phyloP scores from a whole-genome alignment of 2,113 vertebrate genomes.

The Craseonycteris thonglongyai region DNA sequence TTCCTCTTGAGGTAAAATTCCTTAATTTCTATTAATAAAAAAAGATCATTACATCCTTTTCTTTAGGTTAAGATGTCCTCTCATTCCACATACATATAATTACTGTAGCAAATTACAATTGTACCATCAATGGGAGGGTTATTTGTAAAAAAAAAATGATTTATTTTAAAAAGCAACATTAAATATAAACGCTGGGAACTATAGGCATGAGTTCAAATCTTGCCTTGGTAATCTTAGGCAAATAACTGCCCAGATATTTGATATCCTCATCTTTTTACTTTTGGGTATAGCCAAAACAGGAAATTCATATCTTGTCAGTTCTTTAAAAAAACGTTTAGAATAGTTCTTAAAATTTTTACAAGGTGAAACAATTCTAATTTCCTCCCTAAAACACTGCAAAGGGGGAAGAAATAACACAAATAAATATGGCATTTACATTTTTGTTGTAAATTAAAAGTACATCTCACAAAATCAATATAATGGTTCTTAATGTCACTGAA shows the following conservation, averaged over 20 bases:
- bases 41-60: not conserved
- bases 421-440: not conserved
- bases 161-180: not conserved
- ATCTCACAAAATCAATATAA: not conserved
- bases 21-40: not conserved
- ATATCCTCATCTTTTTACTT: slow-evolving; percentile 7
- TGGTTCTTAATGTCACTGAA: not conserved
- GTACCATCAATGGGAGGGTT: not conserved
- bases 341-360: not conserved
- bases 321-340: not conserved
- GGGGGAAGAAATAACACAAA: not conserved
- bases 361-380: not conserved
- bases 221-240: not conserved
- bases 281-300: not conserved
- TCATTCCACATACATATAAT: not conserved
- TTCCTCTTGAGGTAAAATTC: not conserved
- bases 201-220: not conserved
- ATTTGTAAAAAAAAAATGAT: slow-evolving; percentile 9
- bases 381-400: not conserved
- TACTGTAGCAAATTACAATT: not conserved
- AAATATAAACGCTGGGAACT: not conserved
- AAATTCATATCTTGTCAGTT: not conserved
- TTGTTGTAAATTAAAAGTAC: not conserved
- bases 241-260: not conserved
- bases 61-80: not conserved